Evolutionary conservation across 2,888 invertebrate species (phyloP), one percentile per base, ranked within the genome.

Genomic region (Agriopis leucophaearia): DNA sequence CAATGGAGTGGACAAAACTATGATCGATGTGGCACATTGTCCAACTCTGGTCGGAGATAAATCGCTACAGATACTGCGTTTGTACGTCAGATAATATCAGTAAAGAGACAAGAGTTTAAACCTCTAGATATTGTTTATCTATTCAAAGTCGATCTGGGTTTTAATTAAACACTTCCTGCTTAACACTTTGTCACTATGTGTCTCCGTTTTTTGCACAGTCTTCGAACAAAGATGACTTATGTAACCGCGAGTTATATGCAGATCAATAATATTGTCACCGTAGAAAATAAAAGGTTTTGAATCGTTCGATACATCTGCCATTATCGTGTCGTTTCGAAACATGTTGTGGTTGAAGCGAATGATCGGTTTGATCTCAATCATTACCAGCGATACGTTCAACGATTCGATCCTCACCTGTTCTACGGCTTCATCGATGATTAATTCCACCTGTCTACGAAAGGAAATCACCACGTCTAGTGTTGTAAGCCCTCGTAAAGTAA

Each of bases 281-380:
- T 86, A 88, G 82, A 85, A 83, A 87, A 88, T 85, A 88, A 88
- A 89, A 87, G 78, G 80, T 56, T n/a, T 59, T 82, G 81, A 76
- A 78, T 83, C 80, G 55, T 66, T 64, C 79, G 51, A 67, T 64
- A 64, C 66, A 63, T 71, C 71, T 74, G 81, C 85, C 89, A 91
- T 92, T 92, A 92, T 89, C 91, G 85, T 91, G 92, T 91, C 87
- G 89, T 92, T n/a, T 91, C 81, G 76, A 79, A 87, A 84, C 87
- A 88, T 89, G 91, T 91, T 92, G 92, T 78, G 92, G 92, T 92
- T 81, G 84, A 80, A 76, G 81, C 85, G 78, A 85, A 84, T 87
- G 86, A 90, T 90, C 87, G 86, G 79, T 87, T 78, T 86, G 84
- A 90, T 90, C 85, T 84, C 86, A 87, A 90, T 88, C 88, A 90